Evolutionary conservation across 2,113 vertebrate species (phyloP).

Genomic region (Zosterops borbonicus): DNA sequence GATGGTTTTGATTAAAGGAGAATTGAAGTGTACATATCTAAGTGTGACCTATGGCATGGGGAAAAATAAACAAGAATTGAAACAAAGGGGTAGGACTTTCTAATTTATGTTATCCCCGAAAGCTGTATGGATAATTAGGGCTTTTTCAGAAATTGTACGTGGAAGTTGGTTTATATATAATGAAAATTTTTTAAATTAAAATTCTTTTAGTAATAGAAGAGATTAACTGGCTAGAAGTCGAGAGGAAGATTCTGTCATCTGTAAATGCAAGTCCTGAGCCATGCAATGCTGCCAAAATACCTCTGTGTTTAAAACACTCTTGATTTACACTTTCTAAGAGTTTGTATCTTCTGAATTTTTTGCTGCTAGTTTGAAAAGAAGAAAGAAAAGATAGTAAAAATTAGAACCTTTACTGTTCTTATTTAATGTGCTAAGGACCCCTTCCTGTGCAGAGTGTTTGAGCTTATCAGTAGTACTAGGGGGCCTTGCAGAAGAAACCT

Average conservation of each 20-base stretch:
- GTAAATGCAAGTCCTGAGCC: neutral
- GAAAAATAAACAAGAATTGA: neutral
- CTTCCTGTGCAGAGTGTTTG: neutral
- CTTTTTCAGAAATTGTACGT: neutral
- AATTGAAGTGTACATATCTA: neutral
- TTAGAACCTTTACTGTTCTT: neutral
- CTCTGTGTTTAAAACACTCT: neutral
- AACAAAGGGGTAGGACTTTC: neutral
- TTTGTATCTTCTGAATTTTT: neutral
- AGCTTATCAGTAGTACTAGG: neutral
- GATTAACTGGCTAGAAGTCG: neutral
- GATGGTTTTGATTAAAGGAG: neutral
- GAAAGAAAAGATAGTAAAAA: neutral
- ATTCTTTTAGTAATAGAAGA: neutral
- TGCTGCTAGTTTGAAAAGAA: neutral
- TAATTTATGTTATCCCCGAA: neutral
- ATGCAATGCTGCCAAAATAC: neutral
- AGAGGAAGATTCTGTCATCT: neutral
- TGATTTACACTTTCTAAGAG: neutral
- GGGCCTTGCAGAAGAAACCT: neutral
- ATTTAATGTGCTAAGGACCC: neutral
- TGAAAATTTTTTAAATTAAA: accelerated
- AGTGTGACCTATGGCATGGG: neutral
- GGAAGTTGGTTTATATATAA: neutral
- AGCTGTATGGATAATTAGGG: neutral